Base-by-base conservation (phyloP, 2,888 invertebrate species). In the Melipona beecheii region DNA sequence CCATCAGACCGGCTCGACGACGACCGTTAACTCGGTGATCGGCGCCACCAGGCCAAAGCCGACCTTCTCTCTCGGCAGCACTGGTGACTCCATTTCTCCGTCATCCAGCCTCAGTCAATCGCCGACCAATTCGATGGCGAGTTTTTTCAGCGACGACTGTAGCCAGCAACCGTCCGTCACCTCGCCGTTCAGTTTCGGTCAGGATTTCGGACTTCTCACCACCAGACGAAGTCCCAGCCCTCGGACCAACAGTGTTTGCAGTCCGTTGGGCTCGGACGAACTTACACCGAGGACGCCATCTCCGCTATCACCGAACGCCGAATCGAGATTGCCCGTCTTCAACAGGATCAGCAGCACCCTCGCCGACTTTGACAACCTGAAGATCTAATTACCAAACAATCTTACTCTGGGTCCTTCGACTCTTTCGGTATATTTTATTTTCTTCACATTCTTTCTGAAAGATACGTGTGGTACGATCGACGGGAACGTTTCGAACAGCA, bases 301-400 rank as follows among this genome's bases (percentile, higher is more conserved):
- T 4, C 93, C 93, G 4, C 79, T 93, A 36, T 94, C 94, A 4
- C 94, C 94, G 0, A 93, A 91, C 78, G 96, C 96, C 83, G 96
- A 96, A 85, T 96, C 96, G 73, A 95, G 98, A 91, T 96, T 98
- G 94, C 98, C 98, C 66, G 97, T 98, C 56, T 98, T 98, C 95
- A 97, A 97, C 95, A 95, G 96, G 92, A 95, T 97, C 92, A 96
- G 96, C 92, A 96, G 95, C 87, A 95, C 95, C 78, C 89, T 95
- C 81, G 92, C 91, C 66, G 93, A 93, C n/a, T 93, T 94, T 76
- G 93, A 94, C 15, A 88, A 92, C 60, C 90, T 94, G 49, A 93
- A 93, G 84, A 92, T 94, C 58, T 94, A 92, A 91, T 9, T 9
- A 36, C 36, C 36, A 36, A 69, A 13, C 5, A 6, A 43, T 15